These are phyloP conservation scores for Pionites leucogaster DNA, from an alignment of 2,113 vertebrate species.

Conservation along the genomic window DNA sequence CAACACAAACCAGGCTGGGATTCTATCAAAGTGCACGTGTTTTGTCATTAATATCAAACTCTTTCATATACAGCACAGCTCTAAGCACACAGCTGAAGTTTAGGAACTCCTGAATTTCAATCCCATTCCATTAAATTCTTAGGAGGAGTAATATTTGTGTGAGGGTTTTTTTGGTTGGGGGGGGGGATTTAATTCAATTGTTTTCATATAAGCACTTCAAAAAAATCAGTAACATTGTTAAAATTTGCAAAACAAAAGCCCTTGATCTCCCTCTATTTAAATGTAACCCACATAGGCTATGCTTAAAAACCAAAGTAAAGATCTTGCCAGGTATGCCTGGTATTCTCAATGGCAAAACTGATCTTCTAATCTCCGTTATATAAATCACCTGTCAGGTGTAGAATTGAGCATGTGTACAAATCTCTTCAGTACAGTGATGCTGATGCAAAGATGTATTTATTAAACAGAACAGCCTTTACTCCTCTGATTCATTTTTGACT, in stretches of 20 bases:
- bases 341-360: not conserved
- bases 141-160: not conserved
- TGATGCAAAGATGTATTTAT: not conserved
- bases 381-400: not conserved
- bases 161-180: rapidly evolving
- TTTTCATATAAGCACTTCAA: not conserved
- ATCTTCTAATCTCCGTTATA: not conserved
- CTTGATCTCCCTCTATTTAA: not conserved
- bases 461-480: not conserved
- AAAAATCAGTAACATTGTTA: not conserved
- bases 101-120: not conserved
- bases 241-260: not conserved
- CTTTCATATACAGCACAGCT: not conserved
- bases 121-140: not conserved
- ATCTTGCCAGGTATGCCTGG: not conserved
- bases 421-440: not conserved
- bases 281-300: not conserved
- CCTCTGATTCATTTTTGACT: not conserved
- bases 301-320: not conserved
- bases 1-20: not conserved
- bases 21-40: not conserved
- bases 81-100: not conserved
- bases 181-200: not conserved
- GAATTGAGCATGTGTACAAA: not conserved
- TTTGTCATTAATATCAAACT: not conserved